Evolutionary conservation across 2,113 vertebrate genomes (phyloP).

Genomic region (Machaerirhynchus nigripectus): DNA sequence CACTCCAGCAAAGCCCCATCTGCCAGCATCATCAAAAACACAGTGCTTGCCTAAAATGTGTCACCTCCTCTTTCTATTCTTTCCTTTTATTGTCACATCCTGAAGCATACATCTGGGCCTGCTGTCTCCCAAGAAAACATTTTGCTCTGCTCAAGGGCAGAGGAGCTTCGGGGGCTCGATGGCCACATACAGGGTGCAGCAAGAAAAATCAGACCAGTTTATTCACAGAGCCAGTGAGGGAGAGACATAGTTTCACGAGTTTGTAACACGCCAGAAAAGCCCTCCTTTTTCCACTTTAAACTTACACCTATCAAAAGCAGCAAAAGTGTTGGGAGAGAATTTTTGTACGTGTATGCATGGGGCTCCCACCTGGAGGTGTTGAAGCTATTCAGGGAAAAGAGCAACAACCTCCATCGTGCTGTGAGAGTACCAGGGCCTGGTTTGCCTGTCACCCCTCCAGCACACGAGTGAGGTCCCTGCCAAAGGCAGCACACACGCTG

Average conservation of each 20-base stretch:
- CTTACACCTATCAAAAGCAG: not conserved
- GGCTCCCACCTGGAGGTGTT: not conserved
- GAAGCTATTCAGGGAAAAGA: not conserved
- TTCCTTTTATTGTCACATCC: not conserved
- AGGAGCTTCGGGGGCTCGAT: fast-evolving
- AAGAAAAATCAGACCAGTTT: not conserved
- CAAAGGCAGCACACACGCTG: not conserved
- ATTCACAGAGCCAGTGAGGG: not conserved
- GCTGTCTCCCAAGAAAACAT: not conserved
- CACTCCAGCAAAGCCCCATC: not conserved
- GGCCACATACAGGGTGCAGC: not conserved
- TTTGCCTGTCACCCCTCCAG: not conserved
- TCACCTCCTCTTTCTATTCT: not conserved
- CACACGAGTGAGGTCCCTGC: not conserved
- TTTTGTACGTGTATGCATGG: not conserved
- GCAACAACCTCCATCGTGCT: not conserved
- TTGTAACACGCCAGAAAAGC: not conserved
- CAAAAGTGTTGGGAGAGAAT: not conserved
- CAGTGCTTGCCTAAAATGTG: not conserved
- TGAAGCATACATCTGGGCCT: not conserved
- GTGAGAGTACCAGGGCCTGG: fast-evolving
- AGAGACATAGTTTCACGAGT: fast-evolving
- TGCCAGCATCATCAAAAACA: not conserved
- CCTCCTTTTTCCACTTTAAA: not conserved
- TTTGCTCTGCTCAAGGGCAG: not conserved